Conservation (phyloP, 92 coral and sea anemone species). For the Anthopleura xanthogrammica region DNA sequence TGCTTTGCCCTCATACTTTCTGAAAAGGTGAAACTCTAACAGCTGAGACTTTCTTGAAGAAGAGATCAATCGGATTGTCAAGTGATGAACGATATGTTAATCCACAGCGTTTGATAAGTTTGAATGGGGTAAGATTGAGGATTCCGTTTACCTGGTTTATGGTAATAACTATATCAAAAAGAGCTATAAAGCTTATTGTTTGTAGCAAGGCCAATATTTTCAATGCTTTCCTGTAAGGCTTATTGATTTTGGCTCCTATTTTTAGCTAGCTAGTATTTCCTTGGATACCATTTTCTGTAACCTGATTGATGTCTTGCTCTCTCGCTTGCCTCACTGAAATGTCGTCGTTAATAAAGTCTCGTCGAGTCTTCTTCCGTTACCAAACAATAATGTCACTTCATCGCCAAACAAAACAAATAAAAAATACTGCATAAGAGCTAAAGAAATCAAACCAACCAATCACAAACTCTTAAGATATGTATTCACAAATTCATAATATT, state of each 20-base stretch:
- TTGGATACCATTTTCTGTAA: background rate
- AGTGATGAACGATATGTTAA: conserved; percentile 1
- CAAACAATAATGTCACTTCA: background rate
- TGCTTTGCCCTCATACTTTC: background rate
- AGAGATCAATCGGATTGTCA: background rate
- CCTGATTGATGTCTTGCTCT: background rate
- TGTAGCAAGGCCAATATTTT: background rate
- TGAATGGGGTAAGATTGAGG: background rate
- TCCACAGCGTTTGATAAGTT: background rate
- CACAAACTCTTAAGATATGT: background rate
- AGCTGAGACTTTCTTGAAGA: background rate
- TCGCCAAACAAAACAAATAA: background rate
- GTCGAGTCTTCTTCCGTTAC: background rate
- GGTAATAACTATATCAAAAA: background rate
- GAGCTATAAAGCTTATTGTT: background rate
- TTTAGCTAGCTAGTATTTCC: background rate
- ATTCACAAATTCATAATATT: background rate
- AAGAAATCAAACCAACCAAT: background rate
- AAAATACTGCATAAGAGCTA: background rate
- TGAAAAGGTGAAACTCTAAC: background rate
- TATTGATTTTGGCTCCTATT: background rate
- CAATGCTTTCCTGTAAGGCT: background rate
- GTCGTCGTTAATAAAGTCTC: conserved; percentile 1
- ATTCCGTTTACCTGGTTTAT: background rate
- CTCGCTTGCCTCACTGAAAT: background rate